Conservation (phyloP, 2,797 vertebrate genomes). For the Parauchenoglanis punctatus region DNA sequence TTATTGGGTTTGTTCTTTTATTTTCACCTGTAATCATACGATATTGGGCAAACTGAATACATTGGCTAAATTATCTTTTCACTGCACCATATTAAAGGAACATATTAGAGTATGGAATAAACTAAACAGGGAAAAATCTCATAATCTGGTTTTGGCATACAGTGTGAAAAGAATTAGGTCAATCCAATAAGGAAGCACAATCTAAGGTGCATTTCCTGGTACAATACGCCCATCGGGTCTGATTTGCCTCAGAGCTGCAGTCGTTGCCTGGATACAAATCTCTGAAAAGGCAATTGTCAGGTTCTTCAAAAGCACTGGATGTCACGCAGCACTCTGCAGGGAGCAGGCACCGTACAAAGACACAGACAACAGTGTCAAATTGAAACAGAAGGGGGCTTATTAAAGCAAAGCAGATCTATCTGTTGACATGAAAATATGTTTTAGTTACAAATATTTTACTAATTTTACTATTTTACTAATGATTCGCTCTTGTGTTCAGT, state of each 20-base stretch:
- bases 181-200: slow-evolving; percentile 55
- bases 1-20: background rate
- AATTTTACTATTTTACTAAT: background rate
- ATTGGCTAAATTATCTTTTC: slow-evolving; percentile 3
- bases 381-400: slow-evolving; percentile 25
- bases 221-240: slow-evolving; percentile 48
- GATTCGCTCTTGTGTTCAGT: background rate
- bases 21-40: slow-evolving; percentile 11
- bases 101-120: slow-evolving; percentile 31
- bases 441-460: slow-evolving; percentile 1
- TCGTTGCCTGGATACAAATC: slow-evolving; percentile 61
- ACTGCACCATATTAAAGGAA: slow-evolving; percentile 1
- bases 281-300: slow-evolving; percentile 53
- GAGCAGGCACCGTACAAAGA: slow-evolving; percentile 18
- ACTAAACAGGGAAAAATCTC: slow-evolving; percentile 36
- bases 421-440: background rate
- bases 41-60: background rate
- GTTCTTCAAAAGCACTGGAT: slow-evolving; percentile 45
- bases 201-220: slow-evolving; percentile 57
- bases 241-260: slow-evolving; percentile 47
- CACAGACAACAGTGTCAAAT: slow-evolving; percentile 2
- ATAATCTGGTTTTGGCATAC: slow-evolving; percentile 50
- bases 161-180: slow-evolving; percentile 55
- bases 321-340: slow-evolving; percentile 37
- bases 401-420: slow-evolving; percentile 4